Evolutionary conservation across 2,888 invertebrate species (phyloP), one percentile per base, ranked within the genome.

Genomic region (Ernsta delagoae): DNA sequence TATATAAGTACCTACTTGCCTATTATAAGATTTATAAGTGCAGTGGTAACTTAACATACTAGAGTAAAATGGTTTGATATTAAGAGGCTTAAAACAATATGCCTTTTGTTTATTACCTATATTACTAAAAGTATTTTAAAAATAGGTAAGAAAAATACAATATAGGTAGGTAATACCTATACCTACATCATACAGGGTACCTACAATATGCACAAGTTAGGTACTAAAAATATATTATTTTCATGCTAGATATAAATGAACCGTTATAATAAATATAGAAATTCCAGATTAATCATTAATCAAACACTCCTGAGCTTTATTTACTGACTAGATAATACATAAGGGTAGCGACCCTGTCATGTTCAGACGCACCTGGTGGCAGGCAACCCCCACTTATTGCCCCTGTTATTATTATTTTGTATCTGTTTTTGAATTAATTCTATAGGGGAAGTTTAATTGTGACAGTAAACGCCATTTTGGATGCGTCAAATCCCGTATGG

Each of bases 401-500:
- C 83, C 86, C 82, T 84, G 85, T 84, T 91, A 92, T 92, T 92
- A 92, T 92, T 92, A 92, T 88, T 89, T 90, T 90, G 92, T 93
- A 91, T 93, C 92, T 93, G 91, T 92, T 92, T 90, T 85, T 24
- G 91, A 92, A 91, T 90, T 86, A 84, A 88, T 86, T 86, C 85
- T 84, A 85, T 84, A 81, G 89, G 92, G 92, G 90, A 89, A 85
- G 84, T 87, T 88, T 91, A 92, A 92, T 92, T 90, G 91, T 89
- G 77, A 82, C 80, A 82, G 82, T 85, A 88, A 89, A 86, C 91
- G 92, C 90, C 89, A 91, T 92, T 88, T 93, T 92, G 89, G 81
- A 89, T 86, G 79, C 83, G 79, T 78, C 79, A 80, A 84, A 88
- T 85, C 88, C 85, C 75, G 87, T 89, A 62, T 57, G 68, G 68